Base-by-base conservation (phyloP, 2,113 vertebrate genomes). In the Onychostruthus taczanowskii region DNA sequence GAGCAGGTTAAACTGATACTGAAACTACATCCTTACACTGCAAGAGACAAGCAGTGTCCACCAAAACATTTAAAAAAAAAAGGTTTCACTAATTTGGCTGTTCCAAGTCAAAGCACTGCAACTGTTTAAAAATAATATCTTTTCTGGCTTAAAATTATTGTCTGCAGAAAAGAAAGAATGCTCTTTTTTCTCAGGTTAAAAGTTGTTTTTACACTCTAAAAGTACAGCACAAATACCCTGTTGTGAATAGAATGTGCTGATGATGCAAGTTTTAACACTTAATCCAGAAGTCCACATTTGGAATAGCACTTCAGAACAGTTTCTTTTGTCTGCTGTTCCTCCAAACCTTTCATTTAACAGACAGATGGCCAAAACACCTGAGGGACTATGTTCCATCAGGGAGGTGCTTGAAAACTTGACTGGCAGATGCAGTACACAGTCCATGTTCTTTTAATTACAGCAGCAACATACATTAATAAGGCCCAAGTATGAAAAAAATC, bases 401-500 rank as follows among this genome's bases (percentile, higher is more conserved):
- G 41, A 90, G 33, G 37, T 30, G 35, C n/a, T 44, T 76, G 46
- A 72, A 84, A 79, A 83, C 37, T 68, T 41, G 41, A 68, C 59
- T 58, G 50, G 49, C 28, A 76, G 31, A 90, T 35, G 72, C 14
- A 94, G 35, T 9, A 27, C 39, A 47, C 30, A 81, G 61, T 21
- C 59, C 27, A 26, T 7, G 17, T 66, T 37, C 70, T 53, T 87
- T 69, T 94, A 94, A 91, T 93, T 95, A 93, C 59, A 82, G 69
- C 44, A 80, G 53, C 62, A 85, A 56, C 23, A 23, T 11, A 41
- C 46, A 68, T 72, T 87, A 94, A 28, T 91, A 72, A 88, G 55
- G 84, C 28, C 39, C 56, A 88, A 93, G 84, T 28, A 93, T 67
- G 75, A 93, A 94, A 91, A 84, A 93, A 76, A 89, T 35, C 15